These are phyloP conservation scores for Ammodytes marinus DNA, from an alignment of 2,113 vertebrate genomes.

Conservation along the genomic window DNA sequence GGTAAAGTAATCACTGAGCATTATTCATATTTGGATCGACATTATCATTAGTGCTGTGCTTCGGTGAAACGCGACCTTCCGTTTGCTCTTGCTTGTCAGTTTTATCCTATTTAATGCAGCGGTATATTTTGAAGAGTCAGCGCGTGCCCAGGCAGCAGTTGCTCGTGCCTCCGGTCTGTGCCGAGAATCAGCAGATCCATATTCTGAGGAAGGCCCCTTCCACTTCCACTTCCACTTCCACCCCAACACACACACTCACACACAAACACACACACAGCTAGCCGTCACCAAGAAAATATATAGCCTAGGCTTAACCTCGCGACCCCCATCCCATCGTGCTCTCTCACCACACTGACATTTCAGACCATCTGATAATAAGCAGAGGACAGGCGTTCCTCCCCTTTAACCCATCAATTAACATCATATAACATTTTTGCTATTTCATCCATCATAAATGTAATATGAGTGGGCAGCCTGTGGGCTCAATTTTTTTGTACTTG, in stretches of 20 bases:
- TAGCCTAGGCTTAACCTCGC: slow-evolving; percentile 2
- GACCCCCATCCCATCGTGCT: slow-evolving; percentile 22
- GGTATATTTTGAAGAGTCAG: slow-evolving; percentile 75
- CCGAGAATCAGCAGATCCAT: slow-evolving; percentile 51
- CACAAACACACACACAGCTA: slow-evolving; percentile 10
- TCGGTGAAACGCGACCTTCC: neutral
- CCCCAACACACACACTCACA: slow-evolving; percentile 13
- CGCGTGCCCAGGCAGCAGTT: slow-evolving; percentile 67
- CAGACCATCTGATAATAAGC: slow-evolving; percentile 45
- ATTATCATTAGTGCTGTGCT: neutral
- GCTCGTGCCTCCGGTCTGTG: slow-evolving; percentile 71
- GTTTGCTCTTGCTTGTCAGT: slow-evolving; percentile 32
- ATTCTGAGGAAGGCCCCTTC: slow-evolving; percentile 6
- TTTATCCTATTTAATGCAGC: slow-evolving; percentile 57
- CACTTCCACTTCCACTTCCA: neutral
- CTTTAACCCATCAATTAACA: slow-evolving; percentile 20
- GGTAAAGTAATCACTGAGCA: slow-evolving; percentile 11
- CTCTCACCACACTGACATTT: slow-evolving; percentile 37
- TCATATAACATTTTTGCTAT: slow-evolving; percentile 5
- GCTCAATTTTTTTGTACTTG: neutral
- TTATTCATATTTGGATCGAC: neutral
- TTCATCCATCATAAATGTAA: neutral
- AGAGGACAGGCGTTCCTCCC: slow-evolving; percentile 21
- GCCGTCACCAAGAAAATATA: slow-evolving; percentile 36
- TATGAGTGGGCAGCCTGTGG: neutral